A percentile compares a stretch with the other conserved stretches of the same genome.
These are phyloP conservation scores for Leucoma salicis DNA, from an alignment of 2,888 invertebrate species.

Conservation along the genomic window DNA sequence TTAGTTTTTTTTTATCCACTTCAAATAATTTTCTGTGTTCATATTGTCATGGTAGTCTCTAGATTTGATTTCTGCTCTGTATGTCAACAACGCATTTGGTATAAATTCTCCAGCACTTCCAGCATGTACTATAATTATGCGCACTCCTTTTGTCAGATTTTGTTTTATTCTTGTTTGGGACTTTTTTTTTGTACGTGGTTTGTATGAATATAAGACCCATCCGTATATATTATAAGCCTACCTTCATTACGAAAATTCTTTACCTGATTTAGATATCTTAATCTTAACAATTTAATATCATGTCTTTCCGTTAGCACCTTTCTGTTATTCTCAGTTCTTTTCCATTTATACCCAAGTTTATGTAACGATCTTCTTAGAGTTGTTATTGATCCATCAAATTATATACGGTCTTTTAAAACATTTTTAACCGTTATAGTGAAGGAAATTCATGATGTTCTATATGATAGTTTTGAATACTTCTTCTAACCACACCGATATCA, in stretches of 20 bases:
- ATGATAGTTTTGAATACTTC: conserved; percentile 15
- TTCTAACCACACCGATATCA: conserved; percentile 13
- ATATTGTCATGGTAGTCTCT: too few species aligned
- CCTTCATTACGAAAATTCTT: too few species aligned
- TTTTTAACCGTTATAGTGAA: neutral
- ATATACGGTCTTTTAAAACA: neutral
- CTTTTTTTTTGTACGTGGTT: neutral
- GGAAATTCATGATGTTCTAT: conserved; percentile 10
- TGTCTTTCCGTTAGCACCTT: neutral
- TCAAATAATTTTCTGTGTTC: too few species aligned
- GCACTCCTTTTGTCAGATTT: too few species aligned
- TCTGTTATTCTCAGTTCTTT: neutral
- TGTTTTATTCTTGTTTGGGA: too few species aligned
- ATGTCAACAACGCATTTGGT: too few species aligned
- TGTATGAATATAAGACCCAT: too few species aligned
- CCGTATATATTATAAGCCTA: too few species aligned
- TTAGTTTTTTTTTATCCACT: too few species aligned
- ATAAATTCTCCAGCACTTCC: too few species aligned
- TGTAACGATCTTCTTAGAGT: neutral
- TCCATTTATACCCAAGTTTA: conserved; percentile 4
- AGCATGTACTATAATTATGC: too few species aligned
- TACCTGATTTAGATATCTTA: neutral
- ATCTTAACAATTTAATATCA: conserved; percentile 17
- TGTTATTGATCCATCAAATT: neutral
- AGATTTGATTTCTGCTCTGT: too few species aligned